Evolutionary conservation across 2,888 invertebrate species (phyloP).

Genomic region (Zonitis immaculata): DNA sequence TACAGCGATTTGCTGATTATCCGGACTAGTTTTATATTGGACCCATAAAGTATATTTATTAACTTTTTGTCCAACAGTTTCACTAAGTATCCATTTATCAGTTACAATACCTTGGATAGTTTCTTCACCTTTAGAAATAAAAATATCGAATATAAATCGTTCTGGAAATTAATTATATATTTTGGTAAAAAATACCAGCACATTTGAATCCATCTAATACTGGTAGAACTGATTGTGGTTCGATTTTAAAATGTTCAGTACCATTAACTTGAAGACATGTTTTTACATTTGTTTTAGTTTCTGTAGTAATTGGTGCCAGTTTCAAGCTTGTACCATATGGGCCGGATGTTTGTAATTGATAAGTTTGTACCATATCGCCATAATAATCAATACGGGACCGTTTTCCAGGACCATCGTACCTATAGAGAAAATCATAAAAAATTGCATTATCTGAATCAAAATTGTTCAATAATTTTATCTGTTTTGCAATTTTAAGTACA

Average conservation of each 20-base stretch:
- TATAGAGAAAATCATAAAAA: constrained; percentile 29
- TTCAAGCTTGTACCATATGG: constrained; percentile 70
- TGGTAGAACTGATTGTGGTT: constrained; percentile 76
- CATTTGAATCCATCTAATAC: constrained; percentile 70
- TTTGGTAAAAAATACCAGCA: no score
- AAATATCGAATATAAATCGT: no score
- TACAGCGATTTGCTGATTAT: constrained; percentile 56
- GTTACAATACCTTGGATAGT: constrained; percentile 65
- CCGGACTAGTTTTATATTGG: constrained; percentile 61
- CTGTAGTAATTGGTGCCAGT: constrained; percentile 81
- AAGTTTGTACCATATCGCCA: constrained; percentile 91
- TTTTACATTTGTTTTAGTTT: constrained; percentile 62
- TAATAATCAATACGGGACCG: constrained; percentile 92
- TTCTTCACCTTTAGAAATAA: no score
- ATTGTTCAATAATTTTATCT: no score
- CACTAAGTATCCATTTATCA: constrained; percentile 72
- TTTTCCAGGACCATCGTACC: constrained; percentile 68
- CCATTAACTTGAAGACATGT: constrained; percentile 86
- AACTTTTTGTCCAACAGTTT: constrained; percentile 68
- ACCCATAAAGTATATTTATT: constrained; percentile 91
- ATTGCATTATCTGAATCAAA: no score
- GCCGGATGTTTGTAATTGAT: constrained; percentile 64
- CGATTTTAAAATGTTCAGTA: constrained; percentile 55
- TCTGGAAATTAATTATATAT: no score
- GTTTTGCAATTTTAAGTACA: no score